Conservation (phyloP, 2,888 invertebrate species). For the Ophion ventricosus region DNA sequence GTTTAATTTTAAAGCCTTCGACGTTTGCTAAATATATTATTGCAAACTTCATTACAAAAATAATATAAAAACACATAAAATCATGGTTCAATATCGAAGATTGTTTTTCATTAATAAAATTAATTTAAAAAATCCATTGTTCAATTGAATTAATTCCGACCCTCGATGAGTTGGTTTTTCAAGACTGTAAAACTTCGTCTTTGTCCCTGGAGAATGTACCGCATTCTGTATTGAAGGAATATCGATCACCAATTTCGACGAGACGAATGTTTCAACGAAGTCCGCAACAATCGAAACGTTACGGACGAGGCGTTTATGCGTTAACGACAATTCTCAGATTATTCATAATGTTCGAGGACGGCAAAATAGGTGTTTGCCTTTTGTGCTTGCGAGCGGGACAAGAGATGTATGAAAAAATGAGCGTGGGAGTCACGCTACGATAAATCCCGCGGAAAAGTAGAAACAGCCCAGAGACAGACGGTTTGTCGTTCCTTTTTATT, state of each 20-base stretch:
- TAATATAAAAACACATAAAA: too few species aligned
- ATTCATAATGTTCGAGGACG: conserved; percentile 6
- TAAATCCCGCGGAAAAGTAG: conserved; percentile 70
- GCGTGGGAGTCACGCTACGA: conserved; percentile 78
- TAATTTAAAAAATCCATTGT: too few species aligned
- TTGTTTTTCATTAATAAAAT: too few species aligned
- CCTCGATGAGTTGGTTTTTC: too few species aligned
- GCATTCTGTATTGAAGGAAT: too few species aligned
- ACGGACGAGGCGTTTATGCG: not conserved
- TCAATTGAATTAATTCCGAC: too few species aligned
- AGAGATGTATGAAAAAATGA: conserved; percentile 69
- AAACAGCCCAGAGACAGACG: conserved; percentile 40
- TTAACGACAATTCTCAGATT: conserved; percentile 27
- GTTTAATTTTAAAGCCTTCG: conserved; percentile 12
- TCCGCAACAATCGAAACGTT: not conserved
- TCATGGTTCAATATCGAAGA: too few species aligned
- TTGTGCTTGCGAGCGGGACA: conserved; percentile 27
- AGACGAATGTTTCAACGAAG: not conserved
- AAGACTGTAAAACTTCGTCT: too few species aligned
- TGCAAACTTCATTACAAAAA: not conserved
- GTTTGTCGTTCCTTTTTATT: conserved; percentile 43
- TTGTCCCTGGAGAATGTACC: too few species aligned
- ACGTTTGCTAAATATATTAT: not conserved
- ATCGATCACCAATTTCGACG: not conserved
- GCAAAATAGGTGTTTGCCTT: conserved; percentile 12